Percentiles rank a stretch among this genome's conserved stretches.
Conservation (phyloP, 2,888 invertebrate genomes). For the Chaetogeoica ovagalla region DNA sequence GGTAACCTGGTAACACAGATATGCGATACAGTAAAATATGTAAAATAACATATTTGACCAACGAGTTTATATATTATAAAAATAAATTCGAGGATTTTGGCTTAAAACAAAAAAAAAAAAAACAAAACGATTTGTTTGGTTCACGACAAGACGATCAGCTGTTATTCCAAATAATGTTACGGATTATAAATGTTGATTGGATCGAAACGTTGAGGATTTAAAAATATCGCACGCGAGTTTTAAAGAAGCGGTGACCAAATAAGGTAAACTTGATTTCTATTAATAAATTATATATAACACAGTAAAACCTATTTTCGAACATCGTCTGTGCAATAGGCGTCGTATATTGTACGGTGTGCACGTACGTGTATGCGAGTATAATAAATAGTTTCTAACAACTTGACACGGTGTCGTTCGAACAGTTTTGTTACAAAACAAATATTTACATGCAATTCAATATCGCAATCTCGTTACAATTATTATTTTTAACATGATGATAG, state of each 20-base stretch:
- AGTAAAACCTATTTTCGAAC: conserved; percentile 15
- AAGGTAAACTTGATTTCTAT: conserved; percentile 31
- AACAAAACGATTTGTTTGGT: too few species aligned
- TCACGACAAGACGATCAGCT: neutral
- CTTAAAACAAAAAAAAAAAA: too few species aligned
- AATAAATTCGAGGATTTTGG: too few species aligned
- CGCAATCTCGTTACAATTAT: too few species aligned
- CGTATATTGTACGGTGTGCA: too few species aligned
- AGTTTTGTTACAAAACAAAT: neutral
- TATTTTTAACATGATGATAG: too few species aligned
- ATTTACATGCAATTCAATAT: too few species aligned
- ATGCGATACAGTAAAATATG: too few species aligned
- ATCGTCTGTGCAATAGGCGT: neutral
- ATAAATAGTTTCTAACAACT: conserved; percentile 3
- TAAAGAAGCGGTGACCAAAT: conserved; percentile 27
- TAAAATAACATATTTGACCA: too few species aligned
- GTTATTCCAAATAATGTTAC: neutral
- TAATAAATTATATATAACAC: conserved; percentile 8
- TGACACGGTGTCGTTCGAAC: neutral
- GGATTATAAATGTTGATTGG: conserved; percentile 6
- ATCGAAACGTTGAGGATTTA: conserved; percentile 25
- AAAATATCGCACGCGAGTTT: conserved; percentile 8
- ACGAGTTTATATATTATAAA: too few species aligned
- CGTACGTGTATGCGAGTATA: neutral
- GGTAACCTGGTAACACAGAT: too few species aligned